phyloP scores from a whole-genome alignment of 2,113 vertebrate species.

The Bujurquina vittata region DNA sequence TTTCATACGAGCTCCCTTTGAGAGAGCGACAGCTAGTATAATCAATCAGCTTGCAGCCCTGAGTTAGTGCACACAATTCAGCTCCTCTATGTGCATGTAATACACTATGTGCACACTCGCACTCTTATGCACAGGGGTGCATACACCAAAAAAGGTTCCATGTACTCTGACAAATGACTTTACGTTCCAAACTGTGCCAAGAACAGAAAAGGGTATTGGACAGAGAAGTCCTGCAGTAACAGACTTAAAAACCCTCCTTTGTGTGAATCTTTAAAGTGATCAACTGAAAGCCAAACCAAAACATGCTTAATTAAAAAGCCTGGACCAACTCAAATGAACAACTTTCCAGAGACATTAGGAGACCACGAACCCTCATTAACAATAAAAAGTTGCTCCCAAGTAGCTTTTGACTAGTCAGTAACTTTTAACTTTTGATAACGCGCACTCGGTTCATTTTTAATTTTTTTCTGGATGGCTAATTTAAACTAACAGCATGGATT shows the following conservation, averaged over 20 bases:
- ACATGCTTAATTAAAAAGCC: conserved; percentile 55
- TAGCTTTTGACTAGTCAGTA: conserved; percentile 35
- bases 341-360: conserved; percentile 16
- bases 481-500: conserved; percentile 31
- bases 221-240: conserved; percentile 46
- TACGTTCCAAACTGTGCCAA: conserved; percentile 40
- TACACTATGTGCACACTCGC: conserved; percentile 3
- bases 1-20: conserved; percentile 65
- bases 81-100: conserved; percentile 19
- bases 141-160: conserved; percentile 5
- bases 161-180: conserved; percentile 23
- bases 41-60: conserved; percentile 69
- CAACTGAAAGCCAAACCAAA: conserved; percentile 40
- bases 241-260: conserved; percentile 33
- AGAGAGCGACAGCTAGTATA: conserved; percentile 57
- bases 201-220: conserved; percentile 44
- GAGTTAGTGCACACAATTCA: conserved; percentile 47
- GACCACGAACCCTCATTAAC: conserved; percentile 35
- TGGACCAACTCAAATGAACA: conserved; percentile 18
- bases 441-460: neutral
- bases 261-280: conserved; percentile 58
- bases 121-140: neutral
- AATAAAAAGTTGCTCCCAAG: conserved; percentile 31
- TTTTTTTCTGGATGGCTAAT: conserved; percentile 38
- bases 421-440: conserved; percentile 10